A percentile compares a stretch with the other conserved stretches of the same genome.
Conservation (phyloP, 1,140 invertebrate species). For the Helicoverpa zea region DNA sequence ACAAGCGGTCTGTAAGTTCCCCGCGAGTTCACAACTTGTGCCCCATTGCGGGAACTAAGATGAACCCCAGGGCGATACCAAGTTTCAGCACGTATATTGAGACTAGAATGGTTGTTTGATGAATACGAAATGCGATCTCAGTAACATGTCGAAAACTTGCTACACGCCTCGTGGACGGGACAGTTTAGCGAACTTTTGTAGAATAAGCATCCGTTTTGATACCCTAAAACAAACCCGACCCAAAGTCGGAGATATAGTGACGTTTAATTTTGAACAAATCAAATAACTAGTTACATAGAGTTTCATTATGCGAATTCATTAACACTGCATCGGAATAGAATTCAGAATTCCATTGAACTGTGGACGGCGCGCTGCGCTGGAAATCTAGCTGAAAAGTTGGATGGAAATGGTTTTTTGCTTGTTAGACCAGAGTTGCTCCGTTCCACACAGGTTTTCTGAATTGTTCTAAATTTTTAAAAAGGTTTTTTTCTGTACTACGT, state of each 20-base stretch:
- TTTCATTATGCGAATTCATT: conserved; percentile 70
- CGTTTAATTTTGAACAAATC: conserved; percentile 57
- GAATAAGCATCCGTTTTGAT: conserved; percentile 46
- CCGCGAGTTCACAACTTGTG: conserved; percentile 66
- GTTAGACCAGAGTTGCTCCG: conserved; percentile 66
- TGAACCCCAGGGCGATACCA: conserved; percentile 63
- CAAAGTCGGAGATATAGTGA: conserved; percentile 43
- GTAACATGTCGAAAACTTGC: conserved; percentile 52
- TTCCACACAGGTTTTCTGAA: conserved; percentile 51
- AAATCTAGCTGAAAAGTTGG: conserved; percentile 79
- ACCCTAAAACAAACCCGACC: conserved; percentile 32
- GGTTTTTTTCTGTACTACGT: background rate
- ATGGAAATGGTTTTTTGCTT: conserved; percentile 72
- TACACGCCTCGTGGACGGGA: conserved; percentile 40
- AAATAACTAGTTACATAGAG: conserved; percentile 54
- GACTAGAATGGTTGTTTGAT: conserved; percentile 67
- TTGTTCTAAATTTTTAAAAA: conserved; percentile 30
- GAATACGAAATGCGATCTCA: conserved; percentile 60
- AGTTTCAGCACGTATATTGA: conserved; percentile 67
- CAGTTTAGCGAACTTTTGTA: conserved; percentile 45
- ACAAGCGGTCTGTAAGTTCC: conserved; percentile 70
- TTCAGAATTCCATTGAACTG: conserved; percentile 79
- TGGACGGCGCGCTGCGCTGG: conserved; percentile 69
- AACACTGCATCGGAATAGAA: conserved; percentile 70
- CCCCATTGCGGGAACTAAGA: conserved; percentile 66